Conservation (phyloP, 2,797 vertebrate species). For the Oreochromis grahami region DNA sequence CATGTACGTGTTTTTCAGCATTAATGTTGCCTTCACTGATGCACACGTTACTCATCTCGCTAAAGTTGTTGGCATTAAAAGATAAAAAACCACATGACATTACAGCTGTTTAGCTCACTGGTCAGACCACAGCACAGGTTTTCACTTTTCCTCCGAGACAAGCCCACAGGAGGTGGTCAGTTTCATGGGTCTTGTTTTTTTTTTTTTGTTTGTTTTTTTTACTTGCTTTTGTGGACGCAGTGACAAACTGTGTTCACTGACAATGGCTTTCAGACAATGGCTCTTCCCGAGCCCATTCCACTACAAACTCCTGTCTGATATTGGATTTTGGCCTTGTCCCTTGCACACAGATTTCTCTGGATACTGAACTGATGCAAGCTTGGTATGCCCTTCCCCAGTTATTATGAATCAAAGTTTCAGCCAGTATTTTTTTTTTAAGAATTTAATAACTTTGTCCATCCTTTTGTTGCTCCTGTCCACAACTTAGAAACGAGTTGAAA, state of each 20-base stretch:
- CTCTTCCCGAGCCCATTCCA: background rate
- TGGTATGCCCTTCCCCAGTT: fast-evolving
- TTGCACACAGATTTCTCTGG: background rate
- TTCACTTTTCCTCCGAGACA: background rate
- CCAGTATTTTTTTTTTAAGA: background rate
- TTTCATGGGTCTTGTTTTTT: background rate
- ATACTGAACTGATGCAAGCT: background rate
- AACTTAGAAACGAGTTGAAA: background rate
- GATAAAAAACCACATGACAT: background rate
- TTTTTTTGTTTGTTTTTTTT: background rate
- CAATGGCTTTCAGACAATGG: background rate
- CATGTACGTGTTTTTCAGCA: background rate
- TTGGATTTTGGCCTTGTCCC: background rate
- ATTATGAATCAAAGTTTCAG: background rate
- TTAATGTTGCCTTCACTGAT: background rate
- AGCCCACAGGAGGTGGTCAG: fast-evolving
- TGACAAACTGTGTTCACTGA: background rate
- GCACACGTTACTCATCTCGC: fast-evolving
- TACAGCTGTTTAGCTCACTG: background rate
- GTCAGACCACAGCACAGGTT: background rate
- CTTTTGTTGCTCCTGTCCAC: background rate
- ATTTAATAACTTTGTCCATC: background rate
- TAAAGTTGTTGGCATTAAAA: background rate
- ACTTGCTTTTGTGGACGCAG: background rate
- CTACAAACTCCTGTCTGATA: background rate